phyloP scores from a whole-genome alignment of 2,797 vertebrate species.

The Acrossocheilus wenchowensis region DNA sequence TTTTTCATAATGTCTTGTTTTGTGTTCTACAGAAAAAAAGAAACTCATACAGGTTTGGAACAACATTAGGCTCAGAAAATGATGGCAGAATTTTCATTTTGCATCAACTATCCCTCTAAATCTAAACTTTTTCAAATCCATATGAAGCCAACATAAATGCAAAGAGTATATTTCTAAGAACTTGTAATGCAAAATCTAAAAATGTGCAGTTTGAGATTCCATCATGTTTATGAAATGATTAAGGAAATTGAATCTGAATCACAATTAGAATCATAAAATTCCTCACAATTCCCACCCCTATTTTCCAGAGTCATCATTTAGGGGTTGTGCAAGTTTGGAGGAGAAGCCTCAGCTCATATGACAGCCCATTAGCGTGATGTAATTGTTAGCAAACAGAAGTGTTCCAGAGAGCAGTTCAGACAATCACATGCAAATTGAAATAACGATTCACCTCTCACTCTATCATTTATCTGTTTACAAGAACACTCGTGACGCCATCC shows the following conservation, averaged over 20 bases:
- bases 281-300: background rate
- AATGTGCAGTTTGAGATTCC: background rate
- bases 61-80: background rate
- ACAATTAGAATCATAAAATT: background rate
- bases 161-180: background rate
- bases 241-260: background rate
- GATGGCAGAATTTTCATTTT: background rate
- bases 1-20: too few species aligned
- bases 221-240: background rate
- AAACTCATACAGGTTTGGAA: background rate
- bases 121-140: background rate
- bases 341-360: slow-evolving; percentile 38
- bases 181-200: background rate
- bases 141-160: background rate
- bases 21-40: background rate
- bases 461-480: slow-evolving; percentile 57
- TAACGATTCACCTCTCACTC: slow-evolving; percentile 51
- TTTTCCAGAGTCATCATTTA: slow-evolving; percentile 40
- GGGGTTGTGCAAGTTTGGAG: slow-evolving; percentile 39
- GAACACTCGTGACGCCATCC: slow-evolving; percentile 1
- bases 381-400: slow-evolving; percentile 64
- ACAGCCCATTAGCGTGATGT: slow-evolving; percentile 61
- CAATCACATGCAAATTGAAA: slow-evolving; percentile 65
- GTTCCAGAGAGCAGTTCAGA: slow-evolving; percentile 58
- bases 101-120: background rate